Evolutionary conservation across 1,140 invertebrate genomes (phyloP).

Genomic region (Andricus grossulariae): DNA sequence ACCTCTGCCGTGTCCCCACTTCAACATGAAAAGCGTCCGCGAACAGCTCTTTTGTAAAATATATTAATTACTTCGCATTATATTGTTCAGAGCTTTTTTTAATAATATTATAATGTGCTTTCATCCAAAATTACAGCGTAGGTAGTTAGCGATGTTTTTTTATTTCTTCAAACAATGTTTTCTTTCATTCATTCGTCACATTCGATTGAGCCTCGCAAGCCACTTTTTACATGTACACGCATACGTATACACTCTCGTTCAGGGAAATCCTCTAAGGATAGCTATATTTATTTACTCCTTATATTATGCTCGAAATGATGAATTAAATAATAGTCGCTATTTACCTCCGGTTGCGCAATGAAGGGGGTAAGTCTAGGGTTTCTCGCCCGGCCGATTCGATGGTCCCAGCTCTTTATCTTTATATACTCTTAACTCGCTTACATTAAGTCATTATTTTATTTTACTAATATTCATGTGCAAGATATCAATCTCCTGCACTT

Average conservation of each 20-base stretch:
- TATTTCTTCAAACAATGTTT: constrained; percentile 10
- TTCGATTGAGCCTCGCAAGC: constrained; percentile 19
- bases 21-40: background rate
- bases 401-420: constrained; percentile 35
- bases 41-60: constrained; percentile 1
- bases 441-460: constrained; percentile 26
- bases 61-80: constrained; percentile 32
- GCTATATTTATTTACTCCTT: constrained; percentile 27
- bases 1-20: background rate
- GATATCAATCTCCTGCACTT: constrained; percentile 9
- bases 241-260: constrained; percentile 12
- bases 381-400: constrained; percentile 38
- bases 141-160: constrained; percentile 26
- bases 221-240: constrained; percentile 23
- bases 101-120: constrained; percentile 37
- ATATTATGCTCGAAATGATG: constrained; percentile 38
- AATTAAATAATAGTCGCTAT: constrained; percentile 37
- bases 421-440: constrained; percentile 9
- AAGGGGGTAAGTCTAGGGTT: constrained; percentile 49
- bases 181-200: constrained; percentile 33
- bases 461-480: constrained; percentile 22
- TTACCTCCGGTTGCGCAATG: constrained; percentile 34
- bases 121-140: constrained; percentile 21
- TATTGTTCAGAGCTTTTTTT: constrained; percentile 33
- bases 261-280: constrained; percentile 12